These are phyloP conservation scores for Meloidogyne hapla DNA, from an alignment of 1,140 invertebrate species.

Conservation along the genomic window DNA sequence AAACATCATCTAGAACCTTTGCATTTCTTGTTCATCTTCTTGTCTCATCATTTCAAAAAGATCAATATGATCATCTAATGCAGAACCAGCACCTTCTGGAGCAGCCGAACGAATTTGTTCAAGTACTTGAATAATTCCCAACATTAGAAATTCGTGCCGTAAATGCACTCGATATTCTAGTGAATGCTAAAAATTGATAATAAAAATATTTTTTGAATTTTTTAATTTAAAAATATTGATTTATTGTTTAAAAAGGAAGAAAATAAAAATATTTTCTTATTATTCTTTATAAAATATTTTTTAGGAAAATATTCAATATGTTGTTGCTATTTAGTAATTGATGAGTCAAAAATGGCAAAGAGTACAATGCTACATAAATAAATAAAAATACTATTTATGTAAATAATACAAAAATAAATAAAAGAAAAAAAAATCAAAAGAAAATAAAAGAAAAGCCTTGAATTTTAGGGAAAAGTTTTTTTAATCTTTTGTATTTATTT, in stretches of 20 bases:
- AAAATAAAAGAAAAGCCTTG: no score
- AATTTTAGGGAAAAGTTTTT: no score
- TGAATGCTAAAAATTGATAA: constrained; percentile 71
- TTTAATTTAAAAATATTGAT: not conserved
- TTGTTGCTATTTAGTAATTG: constrained; percentile 4
- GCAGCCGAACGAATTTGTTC: constrained; percentile 65
- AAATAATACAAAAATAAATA: no score
- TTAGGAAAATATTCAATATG: no score
- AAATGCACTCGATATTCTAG: constrained; percentile 91
- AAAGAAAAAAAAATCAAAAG: no score
- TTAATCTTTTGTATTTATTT: no score
- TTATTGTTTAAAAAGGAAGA: not conserved
- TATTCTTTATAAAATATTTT: no score
- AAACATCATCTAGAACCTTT: no score
- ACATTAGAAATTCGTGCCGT: constrained; percentile 91
- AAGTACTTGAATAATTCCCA: constrained; percentile 78
- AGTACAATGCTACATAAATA: not conserved
- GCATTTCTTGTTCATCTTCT: constrained; percentile 86
- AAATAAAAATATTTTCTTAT: no score
- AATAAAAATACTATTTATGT: not conserved
- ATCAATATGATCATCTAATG: constrained; percentile 72
- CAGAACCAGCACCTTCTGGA: constrained; percentile 39
- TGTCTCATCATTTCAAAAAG: constrained; percentile 97
- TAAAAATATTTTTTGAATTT: not conserved
- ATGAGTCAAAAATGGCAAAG: not conserved